Evolutionary conservation across 2,113 vertebrate species (phyloP).

Genomic region (Uropsilus gracilis): DNA sequence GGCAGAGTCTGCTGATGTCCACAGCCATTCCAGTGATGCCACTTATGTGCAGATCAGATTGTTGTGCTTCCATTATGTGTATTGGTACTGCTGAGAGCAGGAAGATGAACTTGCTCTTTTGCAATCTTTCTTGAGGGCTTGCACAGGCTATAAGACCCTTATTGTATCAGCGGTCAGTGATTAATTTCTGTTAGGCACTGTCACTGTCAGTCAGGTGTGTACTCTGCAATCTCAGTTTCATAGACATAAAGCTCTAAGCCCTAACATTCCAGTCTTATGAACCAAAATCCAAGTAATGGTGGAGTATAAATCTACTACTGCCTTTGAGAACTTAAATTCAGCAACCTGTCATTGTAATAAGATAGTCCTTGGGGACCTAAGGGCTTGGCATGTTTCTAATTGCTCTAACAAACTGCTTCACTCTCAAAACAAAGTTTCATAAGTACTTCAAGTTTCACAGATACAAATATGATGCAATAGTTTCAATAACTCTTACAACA

Average conservation of each 20-base stretch:
- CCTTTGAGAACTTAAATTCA: background rate
- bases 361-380: background rate
- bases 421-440: background rate
- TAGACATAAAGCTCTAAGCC: background rate
- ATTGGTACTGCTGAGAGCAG: background rate
- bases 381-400: background rate
- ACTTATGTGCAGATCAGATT: background rate
- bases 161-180: background rate
- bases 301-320: background rate
- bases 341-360: background rate
- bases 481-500: background rate
- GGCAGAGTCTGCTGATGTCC: background rate
- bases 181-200: background rate
- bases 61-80: background rate
- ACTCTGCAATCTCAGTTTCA: background rate
- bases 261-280: background rate
- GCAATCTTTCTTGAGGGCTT: background rate
- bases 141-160: background rate
- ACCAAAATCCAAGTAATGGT: background rate
- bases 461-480: background rate
- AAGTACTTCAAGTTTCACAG: background rate
- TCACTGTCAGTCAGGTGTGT: background rate
- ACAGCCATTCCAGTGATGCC: background rate
- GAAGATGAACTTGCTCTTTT: background rate
- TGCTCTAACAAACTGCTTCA: background rate